These are phyloP conservation scores for Nasonia longicornis DNA, from an alignment of 1,140 invertebrate genomes.

Conservation along the genomic window DNA sequence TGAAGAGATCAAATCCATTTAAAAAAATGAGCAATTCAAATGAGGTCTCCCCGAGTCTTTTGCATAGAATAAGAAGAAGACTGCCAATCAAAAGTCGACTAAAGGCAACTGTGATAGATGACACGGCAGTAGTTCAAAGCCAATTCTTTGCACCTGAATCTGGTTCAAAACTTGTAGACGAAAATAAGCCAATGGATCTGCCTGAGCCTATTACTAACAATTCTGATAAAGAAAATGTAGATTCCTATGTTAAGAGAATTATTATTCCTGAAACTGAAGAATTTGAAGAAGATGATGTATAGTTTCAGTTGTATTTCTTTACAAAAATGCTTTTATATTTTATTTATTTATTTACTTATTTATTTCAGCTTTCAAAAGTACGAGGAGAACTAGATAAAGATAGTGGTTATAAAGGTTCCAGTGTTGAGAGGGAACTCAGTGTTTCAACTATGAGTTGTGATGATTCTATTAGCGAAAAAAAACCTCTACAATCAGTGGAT, in stretches of 20 bases:
- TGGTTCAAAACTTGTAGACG: neutral
- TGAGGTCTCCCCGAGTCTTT: constrained; percentile 52
- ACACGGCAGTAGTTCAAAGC: constrained; percentile 49
- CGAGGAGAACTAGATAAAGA: constrained; percentile 5
- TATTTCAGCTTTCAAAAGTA: constrained; percentile 15
- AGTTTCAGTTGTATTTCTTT: neutral
- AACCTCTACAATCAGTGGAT: constrained; percentile 8
- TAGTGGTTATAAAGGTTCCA: constrained; percentile 33
- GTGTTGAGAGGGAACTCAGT: constrained; percentile 22
- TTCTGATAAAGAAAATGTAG: constrained; percentile 24
- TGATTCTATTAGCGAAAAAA: constrained; percentile 30
- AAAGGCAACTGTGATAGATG: constrained; percentile 58
- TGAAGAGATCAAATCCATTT: constrained; percentile 51
- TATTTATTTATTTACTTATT: constrained; percentile 4
- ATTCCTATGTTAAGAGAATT: neutral
- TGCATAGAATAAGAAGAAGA: constrained; percentile 48
- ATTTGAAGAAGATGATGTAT: constrained; percentile 8
- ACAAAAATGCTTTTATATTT: neutral
- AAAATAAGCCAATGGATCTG: constrained; percentile 11
- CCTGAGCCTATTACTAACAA: neutral
- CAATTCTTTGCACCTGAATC: constrained; percentile 54
- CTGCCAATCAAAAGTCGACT: constrained; percentile 48
- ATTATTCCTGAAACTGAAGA: constrained; percentile 47
- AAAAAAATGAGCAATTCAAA: constrained; percentile 32
- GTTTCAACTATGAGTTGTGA: constrained; percentile 28